Evolutionary conservation across 2,888 invertebrate genomes (phyloP).

Genomic region (Erynnis tages): DNA sequence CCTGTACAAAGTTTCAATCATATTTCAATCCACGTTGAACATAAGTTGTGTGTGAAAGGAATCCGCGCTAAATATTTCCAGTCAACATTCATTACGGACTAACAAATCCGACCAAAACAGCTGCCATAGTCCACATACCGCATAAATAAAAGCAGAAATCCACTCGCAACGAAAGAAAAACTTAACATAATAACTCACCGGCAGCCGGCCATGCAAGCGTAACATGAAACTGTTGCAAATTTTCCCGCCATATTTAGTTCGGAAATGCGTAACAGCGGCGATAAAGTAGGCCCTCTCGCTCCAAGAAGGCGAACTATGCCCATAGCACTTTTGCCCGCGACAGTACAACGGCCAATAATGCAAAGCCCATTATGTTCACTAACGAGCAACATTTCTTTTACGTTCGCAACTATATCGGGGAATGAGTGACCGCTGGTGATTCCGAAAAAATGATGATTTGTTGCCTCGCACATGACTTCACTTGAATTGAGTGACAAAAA

Average conservation of each 20-base stretch:
- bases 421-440: constrained; percentile 50
- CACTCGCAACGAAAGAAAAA: constrained; percentile 11
- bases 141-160: constrained; percentile 16
- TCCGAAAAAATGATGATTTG: constrained; percentile 76
- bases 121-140: not conserved
- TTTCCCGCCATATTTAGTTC: constrained; percentile 31
- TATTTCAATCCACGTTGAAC: too few relatives aligned
- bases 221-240: constrained; percentile 30
- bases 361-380: constrained; percentile 68
- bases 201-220: constrained; percentile 19
- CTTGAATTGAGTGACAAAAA: constrained; percentile 75
- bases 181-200: constrained; percentile 23
- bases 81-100: not conserved
- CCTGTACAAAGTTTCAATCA: too few relatives aligned
- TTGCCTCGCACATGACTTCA: constrained; percentile 61
- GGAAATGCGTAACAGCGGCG: constrained; percentile 27
- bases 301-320: constrained; percentile 28
- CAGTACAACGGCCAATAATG: constrained; percentile 59
- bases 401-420: constrained; percentile 53
- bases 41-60: too few relatives aligned
- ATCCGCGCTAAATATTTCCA: not conserved
- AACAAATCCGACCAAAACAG: constrained; percentile 1
- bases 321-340: constrained; percentile 42
- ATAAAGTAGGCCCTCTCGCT: constrained; percentile 18
- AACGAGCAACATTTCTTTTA: constrained; percentile 72